These are phyloP conservation scores for Chionodraco myersi DNA, from an alignment of 2,113 vertebrate genomes.

Conservation along the genomic window DNA sequence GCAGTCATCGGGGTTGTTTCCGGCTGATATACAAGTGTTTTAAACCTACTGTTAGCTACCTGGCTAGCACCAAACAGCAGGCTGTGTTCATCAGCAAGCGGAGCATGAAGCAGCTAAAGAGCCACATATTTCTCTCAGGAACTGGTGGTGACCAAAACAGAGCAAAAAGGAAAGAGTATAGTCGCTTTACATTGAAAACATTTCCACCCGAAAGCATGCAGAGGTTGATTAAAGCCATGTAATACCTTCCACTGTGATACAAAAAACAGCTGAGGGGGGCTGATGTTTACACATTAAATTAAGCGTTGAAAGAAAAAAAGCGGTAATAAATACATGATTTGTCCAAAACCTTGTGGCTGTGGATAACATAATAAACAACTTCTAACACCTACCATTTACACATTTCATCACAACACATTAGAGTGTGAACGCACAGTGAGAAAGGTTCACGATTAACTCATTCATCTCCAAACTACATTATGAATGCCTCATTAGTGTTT, in stretches of 20 bases:
- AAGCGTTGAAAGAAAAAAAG: not conserved
- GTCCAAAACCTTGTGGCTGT: not conserved
- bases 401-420: constrained; percentile 21
- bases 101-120: not conserved
- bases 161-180: not conserved
- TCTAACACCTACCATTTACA: constrained; percentile 11
- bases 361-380: constrained; percentile 11
- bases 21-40: not conserved
- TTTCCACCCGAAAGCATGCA: not conserved
- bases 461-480: constrained; percentile 28
- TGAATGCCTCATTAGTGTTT: constrained; percentile 38
- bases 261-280: not conserved
- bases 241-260: not conserved
- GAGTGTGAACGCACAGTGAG: constrained; percentile 23
- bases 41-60: not conserved
- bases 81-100: not conserved
- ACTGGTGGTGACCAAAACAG: not conserved
- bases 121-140: not conserved
- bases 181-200: not conserved
- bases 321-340: not conserved
- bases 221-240: constrained; percentile 17
- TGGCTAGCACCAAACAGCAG: not conserved
- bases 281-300: not conserved
- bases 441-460: constrained; percentile 31
- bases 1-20: not conserved